Evolutionary conservation across 2,888 invertebrate species (phyloP).

Genomic region (Calameuta filiformis): DNA sequence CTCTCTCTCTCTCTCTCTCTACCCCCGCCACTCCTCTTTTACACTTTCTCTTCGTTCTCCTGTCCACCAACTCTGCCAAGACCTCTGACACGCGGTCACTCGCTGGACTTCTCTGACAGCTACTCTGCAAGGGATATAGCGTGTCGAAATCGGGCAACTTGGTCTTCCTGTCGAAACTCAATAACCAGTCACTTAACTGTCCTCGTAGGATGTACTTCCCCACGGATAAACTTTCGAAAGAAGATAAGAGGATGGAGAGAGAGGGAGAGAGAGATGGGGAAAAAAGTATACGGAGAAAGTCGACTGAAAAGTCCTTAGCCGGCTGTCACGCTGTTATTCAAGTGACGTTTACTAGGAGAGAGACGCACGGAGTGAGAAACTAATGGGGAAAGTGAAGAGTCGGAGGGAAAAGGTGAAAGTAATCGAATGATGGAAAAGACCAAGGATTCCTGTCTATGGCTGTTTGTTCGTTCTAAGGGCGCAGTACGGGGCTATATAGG

Average conservation of each 20-base stretch:
- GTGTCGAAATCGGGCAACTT: background rate
- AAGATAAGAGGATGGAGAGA: background rate
- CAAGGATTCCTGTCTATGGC: background rate
- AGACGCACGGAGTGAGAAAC: background rate
- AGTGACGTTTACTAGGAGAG: background rate
- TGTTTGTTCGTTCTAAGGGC: background rate
- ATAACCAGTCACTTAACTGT: background rate
- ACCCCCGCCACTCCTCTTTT: too few relatives aligned
- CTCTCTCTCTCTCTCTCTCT: too few relatives aligned
- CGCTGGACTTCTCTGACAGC: background rate
- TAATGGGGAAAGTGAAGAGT: background rate
- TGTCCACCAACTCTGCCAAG: background rate
- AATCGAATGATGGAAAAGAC: background rate
- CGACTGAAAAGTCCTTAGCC: background rate
- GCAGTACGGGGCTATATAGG: background rate
- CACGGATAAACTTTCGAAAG: background rate
- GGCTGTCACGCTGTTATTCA: background rate
- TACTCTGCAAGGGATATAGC: background rate
- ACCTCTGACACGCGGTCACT: background rate
- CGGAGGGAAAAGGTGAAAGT: background rate
- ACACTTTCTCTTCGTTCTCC: background rate
- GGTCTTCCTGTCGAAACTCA: background rate
- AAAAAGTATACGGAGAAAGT: background rate
- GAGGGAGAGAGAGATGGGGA: background rate
- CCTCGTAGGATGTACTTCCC: background rate